These are phyloP conservation scores for Clavelina lepadiformis DNA, from an alignment of 23 tunicate genomes.

Conservation along the genomic window DNA sequence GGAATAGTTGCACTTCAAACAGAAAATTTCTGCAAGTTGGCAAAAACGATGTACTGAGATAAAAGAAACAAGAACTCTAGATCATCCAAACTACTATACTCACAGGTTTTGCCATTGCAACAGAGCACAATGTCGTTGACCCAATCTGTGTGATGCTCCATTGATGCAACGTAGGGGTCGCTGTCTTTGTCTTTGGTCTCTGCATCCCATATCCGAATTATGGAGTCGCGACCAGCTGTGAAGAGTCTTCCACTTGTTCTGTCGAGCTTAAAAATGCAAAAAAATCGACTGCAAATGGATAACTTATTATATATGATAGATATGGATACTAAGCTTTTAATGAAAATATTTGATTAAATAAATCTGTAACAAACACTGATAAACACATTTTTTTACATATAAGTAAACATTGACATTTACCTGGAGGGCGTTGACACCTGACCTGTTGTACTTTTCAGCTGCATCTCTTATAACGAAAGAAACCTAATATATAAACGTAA, in stretches of 20 bases:
- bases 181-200: conserved; percentile 1
- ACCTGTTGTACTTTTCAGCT: conserved; percentile 77
- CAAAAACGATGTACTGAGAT: no score
- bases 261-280: conserved; percentile 30
- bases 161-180: conserved; percentile 61
- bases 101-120: conserved; percentile 69
- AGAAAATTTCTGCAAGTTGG: no score
- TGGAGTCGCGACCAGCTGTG: conserved; percentile 97
- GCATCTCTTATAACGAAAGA: conserved; percentile 76
- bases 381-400: neutral
- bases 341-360: neutral
- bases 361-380: neutral
- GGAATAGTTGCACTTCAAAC: no score
- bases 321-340: neutral
- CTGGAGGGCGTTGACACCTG: conserved; percentile 94
- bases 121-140: conserved; percentile 95
- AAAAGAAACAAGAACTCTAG: no score
- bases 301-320: neutral
- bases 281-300: neutral
- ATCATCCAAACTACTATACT: conserved; percentile 8
- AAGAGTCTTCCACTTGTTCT: conserved; percentile 44
- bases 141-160: conserved; percentile 99
- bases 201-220: conserved; percentile 82
- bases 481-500: conserved; percentile 28
- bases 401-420: conserved; percentile 3